Base-by-base conservation (phyloP, 2,888 invertebrate species). In the Xestobium rufovillosum region DNA sequence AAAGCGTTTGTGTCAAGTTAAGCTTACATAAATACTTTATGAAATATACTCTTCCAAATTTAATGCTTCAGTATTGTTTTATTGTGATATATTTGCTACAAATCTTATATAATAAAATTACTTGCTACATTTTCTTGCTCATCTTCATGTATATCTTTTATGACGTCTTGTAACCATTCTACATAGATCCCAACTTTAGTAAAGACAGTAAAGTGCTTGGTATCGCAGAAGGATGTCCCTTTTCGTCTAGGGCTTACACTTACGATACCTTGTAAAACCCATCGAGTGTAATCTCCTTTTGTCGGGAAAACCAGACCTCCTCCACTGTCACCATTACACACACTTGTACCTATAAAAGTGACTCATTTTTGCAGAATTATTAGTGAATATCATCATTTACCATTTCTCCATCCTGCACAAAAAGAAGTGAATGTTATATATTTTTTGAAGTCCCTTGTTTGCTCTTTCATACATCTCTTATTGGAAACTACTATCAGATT, bases 261-360 rank as follows among this genome's bases (percentile, higher is more conserved):
- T 0, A 71, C 70, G 8, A 71, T 51, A 4, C 71, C 71, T 51
- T 69, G 57, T 3, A 68, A 45, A 9, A 59, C 49, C 56, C 57
- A 59, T 45, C 42, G 43, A 1, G 41, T 43, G n/a, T 38, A 30
- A 25, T 50, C 40, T 16, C 65, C 65, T 17, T 62, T 45, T 2
- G 59, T 61, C 13, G 65, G 63, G 25, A 75, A 58, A 0, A 70
- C 63, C 1, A 78, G 59, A 11, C 78, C 79, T 10, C 77, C 76
- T 0, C 78, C 78, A 42, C 77, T 77, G 49, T 78, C 78, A 0
- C 78, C 78, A 51, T 77, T 77, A 27, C 76, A 72, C 13, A 75
- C 75, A 26, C 72, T 72, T 4, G 68, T 67, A 9, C 68, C 73
- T 73, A 51, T 10, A 58, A 43, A 19, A 29, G 23, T 19, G 23